phyloP scores from a whole-genome alignment of 2,888 invertebrate species.

The Spilosoma lubricipeda region DNA sequence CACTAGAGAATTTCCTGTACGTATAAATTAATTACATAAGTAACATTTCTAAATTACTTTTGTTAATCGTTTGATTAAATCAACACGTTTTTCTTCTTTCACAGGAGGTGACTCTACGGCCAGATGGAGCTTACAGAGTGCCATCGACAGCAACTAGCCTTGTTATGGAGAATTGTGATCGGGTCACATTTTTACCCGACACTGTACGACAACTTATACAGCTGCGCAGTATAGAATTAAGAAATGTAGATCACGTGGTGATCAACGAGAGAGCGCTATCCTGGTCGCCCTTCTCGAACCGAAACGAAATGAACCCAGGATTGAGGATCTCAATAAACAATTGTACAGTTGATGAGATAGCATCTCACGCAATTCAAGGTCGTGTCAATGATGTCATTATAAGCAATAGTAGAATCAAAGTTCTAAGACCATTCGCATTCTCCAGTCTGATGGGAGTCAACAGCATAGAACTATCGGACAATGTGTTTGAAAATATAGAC shows the following conservation, averaged over 20 bases:
- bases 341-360: slow-evolving; percentile 83
- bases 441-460: slow-evolving; percentile 89
- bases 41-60: neutral
- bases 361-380: slow-evolving; percentile 89
- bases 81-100: slow-evolving; percentile 20
- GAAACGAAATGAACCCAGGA: slow-evolving; percentile 89
- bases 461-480: slow-evolving; percentile 88
- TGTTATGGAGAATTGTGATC: slow-evolving; percentile 88
- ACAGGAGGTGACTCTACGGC: slow-evolving; percentile 87
- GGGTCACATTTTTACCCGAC: slow-evolving; percentile 86
- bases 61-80: neutral
- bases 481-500: slow-evolving; percentile 87
- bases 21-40: slow-evolving; percentile 35
- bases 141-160: slow-evolving; percentile 86
- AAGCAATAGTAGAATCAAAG: slow-evolving; percentile 86
- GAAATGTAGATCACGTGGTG: slow-evolving; percentile 87
- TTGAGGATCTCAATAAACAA: slow-evolving; percentile 81
- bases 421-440: slow-evolving; percentile 90
- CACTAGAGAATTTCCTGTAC: slow-evolving; percentile 79
- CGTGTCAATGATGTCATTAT: slow-evolving; percentile 90
- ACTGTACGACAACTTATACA: slow-evolving; percentile 87
- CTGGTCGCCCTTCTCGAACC: slow-evolving; percentile 86
- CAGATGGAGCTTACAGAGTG: slow-evolving; percentile 84
- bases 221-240: slow-evolving; percentile 88
- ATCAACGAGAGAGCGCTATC: slow-evolving; percentile 87